Conservation (phyloP, 37 sponge, comb jelly and placozoan genomes). For the Chondrosia reniformis region DNA sequence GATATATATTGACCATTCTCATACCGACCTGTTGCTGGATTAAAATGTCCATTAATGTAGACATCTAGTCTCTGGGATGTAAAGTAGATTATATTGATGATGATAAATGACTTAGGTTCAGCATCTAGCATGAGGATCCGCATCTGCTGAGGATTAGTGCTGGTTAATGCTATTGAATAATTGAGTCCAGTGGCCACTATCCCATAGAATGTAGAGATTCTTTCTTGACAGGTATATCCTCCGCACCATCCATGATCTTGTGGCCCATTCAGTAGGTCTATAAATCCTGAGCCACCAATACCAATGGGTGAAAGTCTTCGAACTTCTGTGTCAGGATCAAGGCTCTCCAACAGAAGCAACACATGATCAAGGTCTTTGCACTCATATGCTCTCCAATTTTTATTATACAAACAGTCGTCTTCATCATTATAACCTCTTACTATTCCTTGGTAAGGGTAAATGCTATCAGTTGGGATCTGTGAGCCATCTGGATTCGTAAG, state of each 20-base stretch:
- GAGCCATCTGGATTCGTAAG: conserved; percentile 55
- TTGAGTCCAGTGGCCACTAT: conserved; percentile 63
- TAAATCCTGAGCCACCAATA: conserved; percentile 68
- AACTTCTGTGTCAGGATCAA: conserved; percentile 93
- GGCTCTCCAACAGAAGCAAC: conserved; percentile 92
- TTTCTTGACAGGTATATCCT: conserved; percentile 96
- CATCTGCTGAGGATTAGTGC: conserved; percentile 84
- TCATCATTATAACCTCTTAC: conserved; percentile 36
- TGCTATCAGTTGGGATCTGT: conserved; percentile 1
- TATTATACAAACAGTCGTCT: conserved; percentile 40
- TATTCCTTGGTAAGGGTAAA: conserved; percentile 80
- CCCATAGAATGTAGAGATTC: conserved; percentile 88
- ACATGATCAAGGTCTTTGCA: conserved; percentile 71
- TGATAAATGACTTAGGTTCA: conserved; percentile 44
- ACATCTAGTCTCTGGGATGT: conserved; percentile 84
- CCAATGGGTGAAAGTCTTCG: conserved; percentile 87
- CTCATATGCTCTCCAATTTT: conserved; percentile 71
- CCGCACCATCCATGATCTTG: conserved; percentile 96
- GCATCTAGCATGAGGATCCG: conserved; percentile 71
- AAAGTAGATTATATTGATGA: conserved; percentile 66
- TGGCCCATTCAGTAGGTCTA: conserved; percentile 91
- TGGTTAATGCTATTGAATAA: conserved; percentile 77
- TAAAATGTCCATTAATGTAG: conserved; percentile 19
- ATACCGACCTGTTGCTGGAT: too few relatives aligned
- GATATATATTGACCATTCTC: background rate